A percentile compares a stretch with the other conserved stretches of the same genome.
Evolutionary conservation across 1,140 invertebrate genomes (phyloP).

Genomic region (Drosophila sproati): DNA sequence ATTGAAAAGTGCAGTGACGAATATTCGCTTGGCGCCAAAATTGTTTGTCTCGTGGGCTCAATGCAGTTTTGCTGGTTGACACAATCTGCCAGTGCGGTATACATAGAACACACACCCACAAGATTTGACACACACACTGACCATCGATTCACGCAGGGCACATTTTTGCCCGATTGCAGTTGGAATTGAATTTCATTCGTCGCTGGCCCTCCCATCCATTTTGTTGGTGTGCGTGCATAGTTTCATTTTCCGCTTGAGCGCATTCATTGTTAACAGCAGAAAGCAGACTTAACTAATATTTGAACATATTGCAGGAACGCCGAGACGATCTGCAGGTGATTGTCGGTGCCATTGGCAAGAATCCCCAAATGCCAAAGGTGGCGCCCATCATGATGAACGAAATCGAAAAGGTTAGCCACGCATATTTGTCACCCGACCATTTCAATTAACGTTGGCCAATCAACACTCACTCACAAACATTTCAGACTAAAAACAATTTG

Average conservation of each 20-base stretch:
- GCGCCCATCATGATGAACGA: conserved; percentile 80
- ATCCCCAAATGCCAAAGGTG: conserved; percentile 77
- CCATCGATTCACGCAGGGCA: conserved; percentile 30
- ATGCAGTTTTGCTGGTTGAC: conserved; percentile 83
- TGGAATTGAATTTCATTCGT: conserved; percentile 69
- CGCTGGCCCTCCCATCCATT: conserved; percentile 51
- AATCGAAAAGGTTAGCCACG: conserved; percentile 77
- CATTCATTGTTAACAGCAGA: conserved; percentile 31
- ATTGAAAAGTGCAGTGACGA: conserved; percentile 15
- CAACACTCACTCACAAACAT: background rate
- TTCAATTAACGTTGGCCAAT: conserved; percentile 1
- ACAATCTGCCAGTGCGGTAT: conserved; percentile 66
- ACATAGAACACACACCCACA: background rate
- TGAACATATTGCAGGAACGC: conserved; percentile 67
- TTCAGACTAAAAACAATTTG: conserved; percentile 83
- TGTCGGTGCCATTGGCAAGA: conserved; percentile 80
- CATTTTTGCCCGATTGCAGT: conserved; percentile 49
- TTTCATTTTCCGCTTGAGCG: conserved; percentile 37
- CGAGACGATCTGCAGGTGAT: conserved; percentile 84
- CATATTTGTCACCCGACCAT: conserved; percentile 3
- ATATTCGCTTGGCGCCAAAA: conserved; percentile 48
- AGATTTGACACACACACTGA: background rate
- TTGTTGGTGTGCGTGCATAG: conserved; percentile 41
- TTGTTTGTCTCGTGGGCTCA: conserved; percentile 18
- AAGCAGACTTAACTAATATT: conserved; percentile 7